Conservation (phyloP, 1,140 invertebrate genomes). For the Elysia chlorotica region DNA sequence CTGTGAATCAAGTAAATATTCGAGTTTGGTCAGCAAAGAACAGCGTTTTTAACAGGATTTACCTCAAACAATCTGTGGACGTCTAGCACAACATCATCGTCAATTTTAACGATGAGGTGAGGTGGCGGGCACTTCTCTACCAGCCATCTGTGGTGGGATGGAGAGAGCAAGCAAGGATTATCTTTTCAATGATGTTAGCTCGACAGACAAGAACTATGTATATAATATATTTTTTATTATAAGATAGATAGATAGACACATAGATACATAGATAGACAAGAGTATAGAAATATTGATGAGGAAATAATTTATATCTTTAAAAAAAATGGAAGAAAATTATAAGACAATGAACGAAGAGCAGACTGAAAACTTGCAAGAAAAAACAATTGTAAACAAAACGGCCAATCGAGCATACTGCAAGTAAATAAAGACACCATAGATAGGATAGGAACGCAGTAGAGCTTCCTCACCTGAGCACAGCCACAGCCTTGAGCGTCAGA, state of each 20-base stretch:
- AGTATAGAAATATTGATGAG: not conserved
- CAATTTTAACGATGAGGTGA: constrained; percentile 13
- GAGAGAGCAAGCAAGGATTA: not conserved
- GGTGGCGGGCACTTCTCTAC: not conserved
- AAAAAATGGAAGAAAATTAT: too few species aligned
- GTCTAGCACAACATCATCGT: constrained; percentile 72
- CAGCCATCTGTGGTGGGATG: constrained; percentile 14
- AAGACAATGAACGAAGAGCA: too few species aligned
- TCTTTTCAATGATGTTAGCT: not conserved
- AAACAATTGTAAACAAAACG: not conserved
- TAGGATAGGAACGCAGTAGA: too few species aligned
- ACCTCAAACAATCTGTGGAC: constrained; percentile 62
- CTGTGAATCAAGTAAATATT: too few species aligned
- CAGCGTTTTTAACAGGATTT: too few species aligned
- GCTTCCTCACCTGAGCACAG: not conserved
- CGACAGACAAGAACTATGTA: not conserved
- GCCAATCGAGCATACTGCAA: too few species aligned
- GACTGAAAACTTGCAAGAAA: not conserved
- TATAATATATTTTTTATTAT: not conserved
- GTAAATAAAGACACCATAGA: too few species aligned
- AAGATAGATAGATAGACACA: not conserved
- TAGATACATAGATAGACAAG: not conserved
- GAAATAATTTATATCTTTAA: too few species aligned
- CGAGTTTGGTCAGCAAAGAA: too few species aligned
- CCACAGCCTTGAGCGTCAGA: constrained; percentile 13